A percentile compares a stretch with the other conserved stretches of the same genome.
phyloP scores from a whole-genome alignment of 1,140 invertebrate species.

The Hetaerina americana region DNA sequence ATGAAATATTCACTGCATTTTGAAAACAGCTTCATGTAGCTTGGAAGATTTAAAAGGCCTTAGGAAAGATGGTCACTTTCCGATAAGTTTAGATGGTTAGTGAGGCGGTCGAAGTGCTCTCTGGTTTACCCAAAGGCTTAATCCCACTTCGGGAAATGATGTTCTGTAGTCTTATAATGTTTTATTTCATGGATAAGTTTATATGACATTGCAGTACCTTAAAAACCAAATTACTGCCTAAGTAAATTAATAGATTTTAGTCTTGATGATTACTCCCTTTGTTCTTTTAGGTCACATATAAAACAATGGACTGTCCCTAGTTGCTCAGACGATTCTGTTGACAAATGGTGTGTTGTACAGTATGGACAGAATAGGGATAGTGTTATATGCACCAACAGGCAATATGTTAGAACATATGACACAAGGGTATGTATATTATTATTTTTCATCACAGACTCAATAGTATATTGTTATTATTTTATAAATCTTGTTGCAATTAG shows the following conservation, averaged over 20 bases:
- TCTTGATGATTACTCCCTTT: not conserved
- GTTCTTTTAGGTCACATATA: not conserved
- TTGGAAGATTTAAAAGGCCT: too few relatives aligned
- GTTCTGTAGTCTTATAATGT: not conserved
- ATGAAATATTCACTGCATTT: too few relatives aligned
- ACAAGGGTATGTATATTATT: not conserved
- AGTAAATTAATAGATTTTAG: not conserved
- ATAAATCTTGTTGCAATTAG: not conserved
- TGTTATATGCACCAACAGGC: not conserved
- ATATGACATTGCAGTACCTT: not conserved
- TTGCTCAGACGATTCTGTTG: not conserved
- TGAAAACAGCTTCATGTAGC: too few relatives aligned
- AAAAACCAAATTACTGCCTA: not conserved
- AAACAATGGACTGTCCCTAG: not conserved
- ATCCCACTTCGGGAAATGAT: not conserved
- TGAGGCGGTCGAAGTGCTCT: not conserved
- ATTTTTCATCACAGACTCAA: not conserved
- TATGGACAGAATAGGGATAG: not conserved
- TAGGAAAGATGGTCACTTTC: too few relatives aligned
- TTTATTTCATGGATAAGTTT: not conserved
- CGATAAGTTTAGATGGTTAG: too few relatives aligned
- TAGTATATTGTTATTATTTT: not conserved
- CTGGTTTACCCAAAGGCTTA: not conserved
- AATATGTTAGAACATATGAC: not conserved
- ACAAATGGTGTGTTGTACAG: not conserved